These are phyloP conservation scores for Salticus scenicus DNA, from an alignment of 2,888 invertebrate species.

Conservation along the genomic window DNA sequence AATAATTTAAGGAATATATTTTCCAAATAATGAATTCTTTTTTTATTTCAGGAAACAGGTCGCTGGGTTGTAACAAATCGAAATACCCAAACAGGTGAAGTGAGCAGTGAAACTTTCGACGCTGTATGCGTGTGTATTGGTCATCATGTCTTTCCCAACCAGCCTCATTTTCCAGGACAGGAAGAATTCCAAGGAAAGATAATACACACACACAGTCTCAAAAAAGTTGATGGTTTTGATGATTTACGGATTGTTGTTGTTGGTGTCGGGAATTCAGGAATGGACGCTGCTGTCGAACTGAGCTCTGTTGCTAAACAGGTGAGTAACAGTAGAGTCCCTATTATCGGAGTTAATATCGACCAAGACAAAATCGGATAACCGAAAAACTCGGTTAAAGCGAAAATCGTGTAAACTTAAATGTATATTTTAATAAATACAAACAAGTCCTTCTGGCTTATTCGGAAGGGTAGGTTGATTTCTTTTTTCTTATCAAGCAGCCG, in stretches of 20 bases:
- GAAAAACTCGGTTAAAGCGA: too few relatives aligned
- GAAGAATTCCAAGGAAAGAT: constrained; percentile 73
- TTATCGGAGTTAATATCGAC: too few relatives aligned
- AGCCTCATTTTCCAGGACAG: constrained; percentile 76
- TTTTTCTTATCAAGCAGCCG: too few relatives aligned
- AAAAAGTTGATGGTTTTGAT: constrained; percentile 71
- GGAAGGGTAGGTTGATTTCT: too few relatives aligned
- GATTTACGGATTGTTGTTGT: constrained; percentile 77
- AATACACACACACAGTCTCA: constrained; percentile 72
- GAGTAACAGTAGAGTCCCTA: too few relatives aligned
- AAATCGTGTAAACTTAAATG: not conserved
- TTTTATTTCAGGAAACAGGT: constrained; percentile 51
- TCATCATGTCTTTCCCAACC: constrained; percentile 76
- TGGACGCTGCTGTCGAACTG: constrained; percentile 76
- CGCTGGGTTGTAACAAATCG: constrained; percentile 70
- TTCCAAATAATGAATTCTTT: too few relatives aligned
- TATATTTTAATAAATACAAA: too few relatives aligned
- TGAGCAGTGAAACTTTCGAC: constrained; percentile 72
- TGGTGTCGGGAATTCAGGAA: constrained; percentile 78
- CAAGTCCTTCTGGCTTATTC: too few relatives aligned
- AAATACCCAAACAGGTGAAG: constrained; percentile 54
- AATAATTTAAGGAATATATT: too few relatives aligned
- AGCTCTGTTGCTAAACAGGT: constrained; percentile 74
- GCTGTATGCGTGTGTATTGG: constrained; percentile 78
- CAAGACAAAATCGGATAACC: too few relatives aligned